Evolutionary conservation across 53 echinoderm and acorn worm species (phyloP).

Genomic region (Henricia sp.): DNA sequence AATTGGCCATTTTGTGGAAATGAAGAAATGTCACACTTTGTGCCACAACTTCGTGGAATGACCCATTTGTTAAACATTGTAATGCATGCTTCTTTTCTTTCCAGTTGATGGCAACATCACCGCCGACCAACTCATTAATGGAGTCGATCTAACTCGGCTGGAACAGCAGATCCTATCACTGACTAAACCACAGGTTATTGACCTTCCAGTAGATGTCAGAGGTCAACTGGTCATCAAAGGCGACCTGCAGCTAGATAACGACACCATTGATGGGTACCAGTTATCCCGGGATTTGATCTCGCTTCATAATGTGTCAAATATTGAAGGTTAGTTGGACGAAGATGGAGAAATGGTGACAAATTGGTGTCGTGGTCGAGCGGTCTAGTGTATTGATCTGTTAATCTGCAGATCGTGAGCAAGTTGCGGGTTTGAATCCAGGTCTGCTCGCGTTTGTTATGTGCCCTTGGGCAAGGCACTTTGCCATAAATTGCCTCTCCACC

Average conservation of each 20-base stretch:
- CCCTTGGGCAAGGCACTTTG: too few species aligned
- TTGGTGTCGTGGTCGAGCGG: too few species aligned
- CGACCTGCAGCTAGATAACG: conserved; percentile 30
- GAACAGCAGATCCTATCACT: conserved; percentile 42
- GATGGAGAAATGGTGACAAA: too few species aligned
- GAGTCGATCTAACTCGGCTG: conserved; percentile 24
- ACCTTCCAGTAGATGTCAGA: conserved; percentile 45
- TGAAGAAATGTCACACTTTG: too few species aligned
- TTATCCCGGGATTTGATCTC: conserved; percentile 28
- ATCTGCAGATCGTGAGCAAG: too few species aligned
- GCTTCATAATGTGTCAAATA: conserved; percentile 18
- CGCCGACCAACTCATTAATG: conserved; percentile 30
- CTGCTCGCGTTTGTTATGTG: too few species aligned
- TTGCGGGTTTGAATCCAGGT: too few species aligned
- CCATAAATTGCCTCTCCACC: too few species aligned
- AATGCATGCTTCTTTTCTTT: neutral
- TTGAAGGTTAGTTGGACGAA: conserved; percentile 40
- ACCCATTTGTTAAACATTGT: neutral
- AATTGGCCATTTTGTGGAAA: too few species aligned
- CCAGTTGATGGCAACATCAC: conserved; percentile 29
- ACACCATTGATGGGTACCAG: conserved; percentile 55
- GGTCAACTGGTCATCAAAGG: conserved; percentile 42
- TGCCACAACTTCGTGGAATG: too few species aligned
- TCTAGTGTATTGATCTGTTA: too few species aligned
- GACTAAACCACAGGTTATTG: conserved; percentile 43